Conservation (phyloP, 2,797 vertebrate species). For the Ceryle rudis region DNA sequence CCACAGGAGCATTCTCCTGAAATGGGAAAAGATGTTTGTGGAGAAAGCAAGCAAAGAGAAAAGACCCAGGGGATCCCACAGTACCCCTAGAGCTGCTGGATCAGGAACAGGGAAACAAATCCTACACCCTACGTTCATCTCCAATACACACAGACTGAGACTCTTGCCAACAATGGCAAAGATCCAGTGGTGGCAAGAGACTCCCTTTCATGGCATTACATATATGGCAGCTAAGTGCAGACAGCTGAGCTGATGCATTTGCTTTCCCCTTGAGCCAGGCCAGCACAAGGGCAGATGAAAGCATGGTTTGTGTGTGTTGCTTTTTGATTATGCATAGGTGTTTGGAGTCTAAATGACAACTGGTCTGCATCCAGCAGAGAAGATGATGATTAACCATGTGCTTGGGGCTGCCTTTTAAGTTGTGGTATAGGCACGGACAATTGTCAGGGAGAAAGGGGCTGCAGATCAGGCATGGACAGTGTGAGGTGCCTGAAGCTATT, state of each 20-base stretch:
- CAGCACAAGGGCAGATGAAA: background rate
- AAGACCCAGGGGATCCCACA: background rate
- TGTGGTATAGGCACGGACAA: background rate
- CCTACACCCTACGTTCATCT: background rate
- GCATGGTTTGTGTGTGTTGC: background rate
- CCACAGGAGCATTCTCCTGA: constrained; percentile 89
- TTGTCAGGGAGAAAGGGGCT: background rate
- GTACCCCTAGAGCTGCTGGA: background rate
- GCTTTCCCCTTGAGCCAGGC: background rate
- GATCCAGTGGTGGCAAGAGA: background rate
- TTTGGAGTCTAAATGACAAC: background rate
- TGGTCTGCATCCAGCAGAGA: background rate
- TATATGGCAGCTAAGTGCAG: background rate
- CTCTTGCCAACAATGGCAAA: background rate
- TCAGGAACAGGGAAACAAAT: background rate
- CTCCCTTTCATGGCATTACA: background rate
- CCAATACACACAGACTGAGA: background rate
- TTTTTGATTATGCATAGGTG: background rate
- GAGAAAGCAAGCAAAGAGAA: background rate
- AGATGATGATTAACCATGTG: background rate
- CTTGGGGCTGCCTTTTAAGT: background rate
- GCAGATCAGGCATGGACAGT: background rate
- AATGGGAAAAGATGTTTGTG: background rate
- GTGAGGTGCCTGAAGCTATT: background rate
- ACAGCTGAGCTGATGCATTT: background rate